Percentiles rank a stretch among this genome's conserved stretches.
phyloP scores from a whole-genome alignment of 1,140 invertebrate species.

The Apis dorsata region DNA sequence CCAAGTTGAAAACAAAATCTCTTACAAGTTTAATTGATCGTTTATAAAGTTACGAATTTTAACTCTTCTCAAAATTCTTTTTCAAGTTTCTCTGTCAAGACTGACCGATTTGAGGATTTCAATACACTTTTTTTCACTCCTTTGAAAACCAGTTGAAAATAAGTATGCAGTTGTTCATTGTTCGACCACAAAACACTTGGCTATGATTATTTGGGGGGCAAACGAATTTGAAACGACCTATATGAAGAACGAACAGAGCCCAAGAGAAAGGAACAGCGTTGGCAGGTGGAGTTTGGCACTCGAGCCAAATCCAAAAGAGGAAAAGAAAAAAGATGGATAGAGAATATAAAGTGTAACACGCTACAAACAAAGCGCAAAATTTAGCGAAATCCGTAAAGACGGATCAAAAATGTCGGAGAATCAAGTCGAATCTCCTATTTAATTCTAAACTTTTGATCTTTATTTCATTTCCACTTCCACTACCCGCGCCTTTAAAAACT shows the following conservation, averaged over 20 bases:
- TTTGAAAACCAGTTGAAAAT: no score
- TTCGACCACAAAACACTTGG: background rate
- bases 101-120: background rate
- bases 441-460: no score
- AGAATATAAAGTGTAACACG: no score
- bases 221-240: slow-evolving; percentile 1
- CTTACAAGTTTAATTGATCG: background rate
- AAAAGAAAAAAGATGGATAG: slow-evolving; percentile 7
- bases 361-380: no score
- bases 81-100: background rate
- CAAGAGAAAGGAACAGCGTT: slow-evolving; percentile 25
- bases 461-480: no score
- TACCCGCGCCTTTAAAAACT: no score
- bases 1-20: background rate
- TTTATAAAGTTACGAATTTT: no score
- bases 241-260: background rate
- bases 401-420: no score
- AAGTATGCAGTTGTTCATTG: background rate
- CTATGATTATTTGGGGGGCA: background rate
- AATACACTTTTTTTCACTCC: no score
- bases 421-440: no score
- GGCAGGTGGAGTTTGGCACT: slow-evolving; percentile 42
- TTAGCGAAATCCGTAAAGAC: no score
- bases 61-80: no score
- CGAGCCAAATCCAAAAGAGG: slow-evolving; percentile 13